Evolutionary conservation across 2,888 invertebrate genomes (phyloP), one percentile per base, ranked within the genome.

Genomic region (Caenorhabditis sp.): DNA sequence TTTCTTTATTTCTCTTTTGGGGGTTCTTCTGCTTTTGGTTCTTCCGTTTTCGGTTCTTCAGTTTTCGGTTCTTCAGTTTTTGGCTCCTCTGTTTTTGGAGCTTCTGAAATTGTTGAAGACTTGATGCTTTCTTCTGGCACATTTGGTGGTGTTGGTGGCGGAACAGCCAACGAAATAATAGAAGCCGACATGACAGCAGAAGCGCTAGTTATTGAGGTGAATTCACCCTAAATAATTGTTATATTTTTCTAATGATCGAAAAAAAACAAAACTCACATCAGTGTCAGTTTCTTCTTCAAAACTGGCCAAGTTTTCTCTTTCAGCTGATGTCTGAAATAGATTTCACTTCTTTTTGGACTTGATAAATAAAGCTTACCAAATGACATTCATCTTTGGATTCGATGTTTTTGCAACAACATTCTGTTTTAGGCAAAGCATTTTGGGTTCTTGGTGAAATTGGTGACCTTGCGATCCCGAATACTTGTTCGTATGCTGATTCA

Each of bases 271-370:
- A 53, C 60, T 52, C 21, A 71, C 71, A 54, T 71, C 67, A n/a
- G 71, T 71, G 38, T 71, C 71, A 5, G 60, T 60, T 43, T 71
- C 71, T 56, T 71, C 67, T 25, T 71, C 71, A 31, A 64, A 59
- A 50, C 71, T 71, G 7, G 14, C 25, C 3, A 26, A 2, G 8
- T 10, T 56, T 1, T 25, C 23, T 26, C 8, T 10, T 43, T 43
- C 43, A 43, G 7, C 43, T 4, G 53, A 23, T 53, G 17, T 56
- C 21, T 53, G n/a, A 23, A 21, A 23, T 8, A n/a, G n/a, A n/a
- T n/a, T n/a, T n/a, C n/a, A n/a, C n/a, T n/a, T n/a, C n/a, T n/a
- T n/a, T n/a, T n/a, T n/a, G n/a, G n/a, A n/a, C n/a, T n/a, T n/a
- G n/a, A n/a, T n/a, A n/a, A n/a, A n/a, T n/a, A n/a, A n/a, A n/a